Evolutionary conservation across 2,888 invertebrate genomes (phyloP).

Genomic region (Hirtodrosophila alboralis): DNA sequence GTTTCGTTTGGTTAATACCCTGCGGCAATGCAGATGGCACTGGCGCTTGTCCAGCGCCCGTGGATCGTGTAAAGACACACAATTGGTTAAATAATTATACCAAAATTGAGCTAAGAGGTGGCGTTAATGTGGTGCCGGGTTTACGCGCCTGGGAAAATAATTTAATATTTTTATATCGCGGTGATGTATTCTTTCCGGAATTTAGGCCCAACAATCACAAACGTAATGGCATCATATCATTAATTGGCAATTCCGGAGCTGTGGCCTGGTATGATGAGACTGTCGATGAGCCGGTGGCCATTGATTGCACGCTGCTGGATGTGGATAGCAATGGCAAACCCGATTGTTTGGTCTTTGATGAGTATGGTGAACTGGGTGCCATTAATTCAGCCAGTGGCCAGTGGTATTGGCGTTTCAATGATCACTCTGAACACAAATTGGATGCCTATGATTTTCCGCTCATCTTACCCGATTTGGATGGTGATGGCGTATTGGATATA

Average conservation of each 20-base stretch:
- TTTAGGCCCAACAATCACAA: constrained; percentile 83
- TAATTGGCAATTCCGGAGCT: constrained; percentile 89
- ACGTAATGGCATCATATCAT: constrained; percentile 87
- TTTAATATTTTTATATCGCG: constrained; percentile 90
- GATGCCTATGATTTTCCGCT: constrained; percentile 89
- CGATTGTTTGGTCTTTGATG: constrained; percentile 91
- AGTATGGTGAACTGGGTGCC: constrained; percentile 87
- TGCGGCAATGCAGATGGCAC: constrained; percentile 86
- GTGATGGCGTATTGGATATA: constrained; percentile 89
- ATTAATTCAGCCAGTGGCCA: constrained; percentile 87
- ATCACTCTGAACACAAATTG: constrained; percentile 83
- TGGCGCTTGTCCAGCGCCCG: constrained; percentile 87
- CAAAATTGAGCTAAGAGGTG: constrained; percentile 88
- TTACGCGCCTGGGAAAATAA: constrained; percentile 88
- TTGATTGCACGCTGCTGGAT: constrained; percentile 90
- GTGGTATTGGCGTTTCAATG: constrained; percentile 85
- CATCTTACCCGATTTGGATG: constrained; percentile 89
- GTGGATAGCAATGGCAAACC: constrained; percentile 89
- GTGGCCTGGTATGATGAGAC: constrained; percentile 90
- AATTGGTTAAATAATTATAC: constrained; percentile 89
- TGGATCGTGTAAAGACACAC: constrained; percentile 86
- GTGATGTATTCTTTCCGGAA: constrained; percentile 87
- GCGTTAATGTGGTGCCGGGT: constrained; percentile 89
- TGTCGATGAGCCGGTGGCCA: constrained; percentile 88
- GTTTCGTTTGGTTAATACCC: constrained; percentile 91